phyloP scores from a whole-genome alignment of 2,888 invertebrate genomes.

The Ephialtes manifestator region DNA sequence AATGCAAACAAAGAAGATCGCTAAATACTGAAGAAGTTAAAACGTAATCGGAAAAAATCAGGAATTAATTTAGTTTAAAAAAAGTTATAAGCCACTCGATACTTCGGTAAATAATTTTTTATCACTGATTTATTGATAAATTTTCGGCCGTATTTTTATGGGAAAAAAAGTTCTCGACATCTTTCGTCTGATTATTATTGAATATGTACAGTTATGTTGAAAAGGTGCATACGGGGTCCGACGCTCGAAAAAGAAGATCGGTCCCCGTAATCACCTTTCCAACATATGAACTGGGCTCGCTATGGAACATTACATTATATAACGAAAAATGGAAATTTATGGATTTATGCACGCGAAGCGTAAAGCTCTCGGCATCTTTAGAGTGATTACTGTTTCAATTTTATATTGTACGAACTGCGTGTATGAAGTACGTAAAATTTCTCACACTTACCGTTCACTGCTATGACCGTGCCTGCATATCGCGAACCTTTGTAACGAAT shows the following conservation, averaged over 20 bases:
- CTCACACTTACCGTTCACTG: neutral
- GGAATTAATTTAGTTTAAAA: no score
- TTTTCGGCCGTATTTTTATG: no score
- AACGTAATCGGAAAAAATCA: no score
- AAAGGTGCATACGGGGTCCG: neutral
- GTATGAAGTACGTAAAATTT: neutral
- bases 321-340: neutral
- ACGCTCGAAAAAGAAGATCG: neutral
- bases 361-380: neutral
- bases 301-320: neutral
- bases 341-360: neutral
- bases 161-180: neutral
- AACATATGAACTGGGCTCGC: neutral
- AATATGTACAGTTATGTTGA: neutral
- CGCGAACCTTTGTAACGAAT: no score
- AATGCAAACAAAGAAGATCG: no score
- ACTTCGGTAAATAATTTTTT: no score
- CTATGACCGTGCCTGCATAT: no score
- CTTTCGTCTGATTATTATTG: neutral
- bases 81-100: no score
- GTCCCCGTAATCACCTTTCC: conserved; percentile 1
- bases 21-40: no score
- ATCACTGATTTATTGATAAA: no score
- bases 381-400: neutral
- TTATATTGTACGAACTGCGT: neutral